Evolutionary conservation across 2,797 vertebrate genomes (phyloP), one percentile per base, ranked within the genome.

Genomic region (Fistularia tabacaria): DNA sequence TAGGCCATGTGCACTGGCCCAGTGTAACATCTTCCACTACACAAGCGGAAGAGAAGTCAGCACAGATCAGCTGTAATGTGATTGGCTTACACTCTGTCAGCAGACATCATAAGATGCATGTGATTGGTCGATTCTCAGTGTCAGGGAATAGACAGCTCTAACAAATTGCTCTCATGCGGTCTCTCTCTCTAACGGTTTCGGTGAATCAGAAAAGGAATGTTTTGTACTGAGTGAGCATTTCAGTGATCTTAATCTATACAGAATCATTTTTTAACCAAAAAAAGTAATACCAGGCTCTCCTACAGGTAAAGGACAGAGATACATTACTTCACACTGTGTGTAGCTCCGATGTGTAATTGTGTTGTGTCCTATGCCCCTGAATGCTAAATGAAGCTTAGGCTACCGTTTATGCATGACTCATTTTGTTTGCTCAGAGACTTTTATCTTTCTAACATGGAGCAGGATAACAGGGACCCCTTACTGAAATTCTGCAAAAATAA

Each of bases 81-180:
- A 98, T 97, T 98, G 96, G 97, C 57, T 79, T 75, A 66, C 47
- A 45, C 78, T 53, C 71, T 85, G 95, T 98, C 97, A 99, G 95
- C 94, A 93, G 95, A 98, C 95, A 98, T 96, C 92, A 95, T 88
- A 94, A 92, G 92, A 92, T 91, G 82, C 80, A 71, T 59, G 74
- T 76, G 64, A 98, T 95, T 97, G 95, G 95, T 79, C 69, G 73
- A 81, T 61, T 68, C 80, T 85, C 78, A 84, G 86, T 84, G 86
- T 81, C 78, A 82, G 64, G 74, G 70, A 44, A 65, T 84, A 81
- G 81, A 87, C 87, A 86, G 84, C 82, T 85, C 86, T 83, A 66
- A 25, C 77, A 74, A 73, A 59, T 45, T 62, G 62, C 69, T 50
- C 46, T 66, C 79, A 72, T 51, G 52, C 60, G 41, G 49, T 43